Conservation (phyloP, 2,113 vertebrate species). For the Scomber colias region DNA sequence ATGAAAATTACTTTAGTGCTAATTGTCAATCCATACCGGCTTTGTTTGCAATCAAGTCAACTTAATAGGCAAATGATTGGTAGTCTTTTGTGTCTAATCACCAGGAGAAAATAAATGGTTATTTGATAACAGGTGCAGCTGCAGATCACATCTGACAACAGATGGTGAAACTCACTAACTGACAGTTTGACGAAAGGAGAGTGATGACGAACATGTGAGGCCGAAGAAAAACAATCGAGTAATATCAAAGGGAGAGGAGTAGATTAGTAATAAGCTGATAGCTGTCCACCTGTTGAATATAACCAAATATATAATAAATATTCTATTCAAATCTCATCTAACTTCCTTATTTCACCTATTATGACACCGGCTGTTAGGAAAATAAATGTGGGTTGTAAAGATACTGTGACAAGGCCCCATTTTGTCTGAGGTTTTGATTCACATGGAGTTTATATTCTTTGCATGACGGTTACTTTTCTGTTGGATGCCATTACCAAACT, state of each 20-base stretch:
- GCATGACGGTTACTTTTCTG: no score
- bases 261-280: background rate
- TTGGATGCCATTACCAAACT: no score
- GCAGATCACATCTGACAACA: background rate
- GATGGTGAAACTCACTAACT: background rate
- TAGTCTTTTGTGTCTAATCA: background rate
- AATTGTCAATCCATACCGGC: no score
- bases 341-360: slow-evolving; percentile 35
- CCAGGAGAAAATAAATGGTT: background rate
- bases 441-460: no score
- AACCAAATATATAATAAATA: background rate
- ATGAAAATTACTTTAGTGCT: no score
- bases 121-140: background rate
- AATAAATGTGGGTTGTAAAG: slow-evolving; percentile 35
- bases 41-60: background rate
- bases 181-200: background rate
- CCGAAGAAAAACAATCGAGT: background rate
- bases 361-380: slow-evolving; percentile 39
- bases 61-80: background rate
- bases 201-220: background rate
- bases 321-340: slow-evolving; percentile 23
- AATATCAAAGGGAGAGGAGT: background rate
- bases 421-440: no score
- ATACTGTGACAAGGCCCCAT: background rate
- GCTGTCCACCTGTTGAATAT: slow-evolving; percentile 13